Evolutionary conservation across 2,113 vertebrate genomes (phyloP).

Genomic region (Amazona guildingii): DNA sequence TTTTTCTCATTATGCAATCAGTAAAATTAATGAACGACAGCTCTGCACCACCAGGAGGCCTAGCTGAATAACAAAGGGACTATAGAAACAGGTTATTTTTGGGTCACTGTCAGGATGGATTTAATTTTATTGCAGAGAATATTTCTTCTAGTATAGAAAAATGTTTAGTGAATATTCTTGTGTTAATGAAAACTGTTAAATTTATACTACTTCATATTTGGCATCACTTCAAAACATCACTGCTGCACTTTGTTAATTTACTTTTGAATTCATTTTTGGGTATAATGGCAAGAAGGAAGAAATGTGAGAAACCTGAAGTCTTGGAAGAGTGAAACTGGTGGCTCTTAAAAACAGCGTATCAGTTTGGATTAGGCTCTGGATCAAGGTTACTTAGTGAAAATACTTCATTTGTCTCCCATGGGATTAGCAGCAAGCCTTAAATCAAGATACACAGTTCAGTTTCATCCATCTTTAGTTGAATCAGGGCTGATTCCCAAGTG

Average conservation of each 20-base stretch:
- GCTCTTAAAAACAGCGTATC: not conserved
- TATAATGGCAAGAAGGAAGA: not conserved
- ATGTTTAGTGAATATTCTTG: conserved; percentile 31
- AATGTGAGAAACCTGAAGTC: not conserved
- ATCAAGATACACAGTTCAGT: not conserved
- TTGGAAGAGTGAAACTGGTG: not conserved
- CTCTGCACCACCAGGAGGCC: conserved; percentile 49
- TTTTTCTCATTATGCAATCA: conserved; percentile 68
- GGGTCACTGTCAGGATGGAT: conserved; percentile 37
- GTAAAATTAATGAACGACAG: conserved; percentile 63
- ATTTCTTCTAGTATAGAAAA: conserved; percentile 30
- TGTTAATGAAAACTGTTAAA: conserved; percentile 46
- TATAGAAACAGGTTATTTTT: conserved; percentile 50
- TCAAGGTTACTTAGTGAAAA: not conserved
- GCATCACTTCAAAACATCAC: not conserved
- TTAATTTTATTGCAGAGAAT: conserved; percentile 9
- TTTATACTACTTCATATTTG: conserved; percentile 27
- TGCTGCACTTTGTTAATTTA: not conserved
- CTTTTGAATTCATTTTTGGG: not conserved
- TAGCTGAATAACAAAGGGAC: conserved; percentile 36
- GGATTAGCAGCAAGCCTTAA: not conserved
- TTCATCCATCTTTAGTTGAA: not conserved
- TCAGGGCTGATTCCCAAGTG: not conserved
- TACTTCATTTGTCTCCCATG: not conserved
- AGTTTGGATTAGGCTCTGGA: not conserved